Evolutionary conservation across 2,113 vertebrate genomes (phyloP).

Genomic region (Hiodon tergisus): DNA sequence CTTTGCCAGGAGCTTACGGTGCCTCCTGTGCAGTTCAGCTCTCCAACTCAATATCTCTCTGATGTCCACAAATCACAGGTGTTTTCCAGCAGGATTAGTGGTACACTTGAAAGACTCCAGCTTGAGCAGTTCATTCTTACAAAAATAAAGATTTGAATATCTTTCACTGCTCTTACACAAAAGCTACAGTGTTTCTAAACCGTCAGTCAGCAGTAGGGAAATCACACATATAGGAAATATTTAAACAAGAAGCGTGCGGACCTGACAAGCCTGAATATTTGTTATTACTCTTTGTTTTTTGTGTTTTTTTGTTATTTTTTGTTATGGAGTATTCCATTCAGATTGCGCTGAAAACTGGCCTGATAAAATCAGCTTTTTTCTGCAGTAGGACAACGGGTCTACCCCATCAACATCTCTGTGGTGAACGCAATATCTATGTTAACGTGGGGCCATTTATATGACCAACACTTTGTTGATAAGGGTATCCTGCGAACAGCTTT

Average conservation of each 20-base stretch:
- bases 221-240: neutral
- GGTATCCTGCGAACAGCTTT: too few relatives aligned
- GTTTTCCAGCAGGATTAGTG: neutral
- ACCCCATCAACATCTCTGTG: too few relatives aligned
- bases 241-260: neutral
- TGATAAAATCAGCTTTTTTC: too few relatives aligned
- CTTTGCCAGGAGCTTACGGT: neutral
- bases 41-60: neutral
- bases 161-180: neutral
- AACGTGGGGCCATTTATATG: too few relatives aligned
- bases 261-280: too few relatives aligned
- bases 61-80: neutral
- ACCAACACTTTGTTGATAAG: too few relatives aligned
- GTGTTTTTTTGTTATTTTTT: too few relatives aligned
- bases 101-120: neutral
- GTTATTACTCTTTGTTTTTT: too few relatives aligned
- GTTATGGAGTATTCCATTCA: too few relatives aligned
- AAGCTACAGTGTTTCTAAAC: neutral
- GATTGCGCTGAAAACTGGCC: too few relatives aligned
- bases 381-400: too few relatives aligned
- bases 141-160: slow-evolving; percentile 2
- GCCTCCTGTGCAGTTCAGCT: neutral
- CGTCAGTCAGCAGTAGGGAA: neutral
- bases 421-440: too few relatives aligned
- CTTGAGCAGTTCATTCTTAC: neutral